phyloP scores from a whole-genome alignment of 1,140 invertebrate species.

The Neodiprion lecontei region DNA sequence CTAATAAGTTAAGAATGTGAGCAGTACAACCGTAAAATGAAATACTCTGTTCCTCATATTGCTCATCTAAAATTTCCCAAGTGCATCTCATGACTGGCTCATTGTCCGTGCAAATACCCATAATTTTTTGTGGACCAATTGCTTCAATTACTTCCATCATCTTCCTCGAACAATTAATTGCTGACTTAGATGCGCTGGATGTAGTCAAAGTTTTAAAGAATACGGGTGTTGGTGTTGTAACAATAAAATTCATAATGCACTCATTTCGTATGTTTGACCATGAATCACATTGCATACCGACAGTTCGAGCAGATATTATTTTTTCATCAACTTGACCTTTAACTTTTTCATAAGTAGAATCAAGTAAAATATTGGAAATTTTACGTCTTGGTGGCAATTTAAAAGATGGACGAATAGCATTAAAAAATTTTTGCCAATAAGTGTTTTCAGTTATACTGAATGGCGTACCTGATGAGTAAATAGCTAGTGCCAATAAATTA shows the following conservation, averaged over 20 bases:
- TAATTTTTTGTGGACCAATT: conserved; percentile 25
- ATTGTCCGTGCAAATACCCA: conserved; percentile 23
- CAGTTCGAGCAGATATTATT: conserved; percentile 19
- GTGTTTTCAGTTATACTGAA: conserved; percentile 29
- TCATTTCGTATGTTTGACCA: conserved; percentile 28
- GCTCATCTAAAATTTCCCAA: conserved; percentile 14
- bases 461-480: conserved; percentile 33
- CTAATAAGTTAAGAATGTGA: conserved; percentile 31
- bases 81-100: conserved; percentile 1
- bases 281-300: conserved; percentile 22
- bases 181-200: conserved; percentile 23
- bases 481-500: conserved; percentile 31
- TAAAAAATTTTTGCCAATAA: conserved; percentile 33
- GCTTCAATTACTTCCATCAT: conserved; percentile 27
- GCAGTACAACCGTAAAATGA: conserved; percentile 33
- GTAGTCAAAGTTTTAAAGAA: conserved; percentile 24
- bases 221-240: conserved; percentile 32
- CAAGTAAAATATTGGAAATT: conserved; percentile 32
- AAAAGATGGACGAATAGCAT: conserved; percentile 31
- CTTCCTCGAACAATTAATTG: conserved; percentile 22
- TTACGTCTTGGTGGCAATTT: conserved; percentile 29
- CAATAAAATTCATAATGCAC: conserved; percentile 32
- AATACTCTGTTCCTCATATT: conserved; percentile 15
- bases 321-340: conserved; percentile 30
- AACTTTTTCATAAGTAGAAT: conserved; percentile 27